Evolutionary conservation across 1,140 invertebrate species (phyloP).

Genomic region (Archivesica marissinica): DNA sequence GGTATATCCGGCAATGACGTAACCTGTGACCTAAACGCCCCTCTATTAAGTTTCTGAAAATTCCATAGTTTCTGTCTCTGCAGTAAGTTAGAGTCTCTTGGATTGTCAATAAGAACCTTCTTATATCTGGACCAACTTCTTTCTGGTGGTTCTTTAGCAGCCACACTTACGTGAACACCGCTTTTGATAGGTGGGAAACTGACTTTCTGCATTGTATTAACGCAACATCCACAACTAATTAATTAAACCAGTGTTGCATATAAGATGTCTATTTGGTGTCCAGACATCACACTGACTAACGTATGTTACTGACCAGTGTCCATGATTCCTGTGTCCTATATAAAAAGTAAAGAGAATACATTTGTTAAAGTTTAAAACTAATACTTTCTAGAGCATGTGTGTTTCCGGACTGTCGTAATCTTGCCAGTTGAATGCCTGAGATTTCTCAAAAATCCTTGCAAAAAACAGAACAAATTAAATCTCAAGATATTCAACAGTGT

Average conservation of each 20-base stretch:
- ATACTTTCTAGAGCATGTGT: too few relatives aligned
- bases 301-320: too few relatives aligned
- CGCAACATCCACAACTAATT: background rate
- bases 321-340: too few relatives aligned
- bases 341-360: too few relatives aligned
- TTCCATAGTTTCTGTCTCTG: constrained; percentile 61
- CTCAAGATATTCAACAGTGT: too few relatives aligned
- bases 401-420: too few relatives aligned
- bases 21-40: constrained; percentile 56
- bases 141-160: constrained; percentile 44
- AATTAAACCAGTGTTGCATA: background rate
- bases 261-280: too few relatives aligned
- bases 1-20: constrained; percentile 57
- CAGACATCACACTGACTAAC: too few relatives aligned
- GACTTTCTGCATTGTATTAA: constrained; percentile 39
- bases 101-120: constrained; percentile 58
- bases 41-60: constrained; percentile 60
- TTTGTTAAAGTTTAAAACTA: too few relatives aligned
- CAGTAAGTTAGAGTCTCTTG: constrained; percentile 50
- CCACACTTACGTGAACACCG: constrained; percentile 42
- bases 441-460: too few relatives aligned
- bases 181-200: constrained; percentile 42
- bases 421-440: too few relatives aligned
- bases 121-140: constrained; percentile 52
- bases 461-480: too few relatives aligned